Percentiles rank a stretch among this genome's conserved stretches.
phyloP scores from a whole-genome alignment of 2,797 vertebrate genomes.

The Paramormyrops hopkinsi region DNA sequence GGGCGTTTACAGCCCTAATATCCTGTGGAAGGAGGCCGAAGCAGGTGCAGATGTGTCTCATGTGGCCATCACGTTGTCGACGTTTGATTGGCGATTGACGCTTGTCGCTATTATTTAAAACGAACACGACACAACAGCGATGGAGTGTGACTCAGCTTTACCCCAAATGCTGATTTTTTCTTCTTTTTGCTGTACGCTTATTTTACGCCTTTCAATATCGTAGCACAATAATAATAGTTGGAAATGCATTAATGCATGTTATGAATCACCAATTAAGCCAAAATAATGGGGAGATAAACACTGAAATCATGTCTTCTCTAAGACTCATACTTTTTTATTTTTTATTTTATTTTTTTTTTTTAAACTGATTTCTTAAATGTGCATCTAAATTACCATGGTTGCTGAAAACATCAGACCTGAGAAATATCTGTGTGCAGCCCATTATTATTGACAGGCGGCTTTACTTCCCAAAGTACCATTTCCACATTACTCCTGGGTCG shows the following conservation, averaged over 20 bases:
- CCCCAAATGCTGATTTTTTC: background rate
- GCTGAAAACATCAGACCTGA: background rate
- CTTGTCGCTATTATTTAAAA: background rate
- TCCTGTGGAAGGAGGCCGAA: background rate
- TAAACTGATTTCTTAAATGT: background rate
- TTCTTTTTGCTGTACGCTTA: background rate
- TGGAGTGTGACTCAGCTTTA: background rate
- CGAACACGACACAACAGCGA: background rate
- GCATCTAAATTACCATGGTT: background rate
- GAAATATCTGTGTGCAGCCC: background rate
- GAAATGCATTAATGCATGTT: slow-evolving; percentile 5
- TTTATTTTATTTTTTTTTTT: background rate
- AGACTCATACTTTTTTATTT: background rate
- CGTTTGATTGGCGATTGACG: background rate
- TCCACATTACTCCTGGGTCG: background rate
- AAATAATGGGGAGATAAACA: background rate
- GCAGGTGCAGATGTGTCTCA: background rate
- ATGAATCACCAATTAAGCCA: slow-evolving; percentile 3
- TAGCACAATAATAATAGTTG: background rate
- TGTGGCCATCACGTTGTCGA: background rate
- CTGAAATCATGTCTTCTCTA: background rate
- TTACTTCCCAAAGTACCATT: background rate
- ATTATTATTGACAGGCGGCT: background rate
- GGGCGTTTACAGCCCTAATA: background rate
- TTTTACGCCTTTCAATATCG: background rate